Evolutionary conservation across 2,113 vertebrate species (phyloP), one percentile per base, ranked within the genome.

Genomic region (Phoxinus phoxinus): DNA sequence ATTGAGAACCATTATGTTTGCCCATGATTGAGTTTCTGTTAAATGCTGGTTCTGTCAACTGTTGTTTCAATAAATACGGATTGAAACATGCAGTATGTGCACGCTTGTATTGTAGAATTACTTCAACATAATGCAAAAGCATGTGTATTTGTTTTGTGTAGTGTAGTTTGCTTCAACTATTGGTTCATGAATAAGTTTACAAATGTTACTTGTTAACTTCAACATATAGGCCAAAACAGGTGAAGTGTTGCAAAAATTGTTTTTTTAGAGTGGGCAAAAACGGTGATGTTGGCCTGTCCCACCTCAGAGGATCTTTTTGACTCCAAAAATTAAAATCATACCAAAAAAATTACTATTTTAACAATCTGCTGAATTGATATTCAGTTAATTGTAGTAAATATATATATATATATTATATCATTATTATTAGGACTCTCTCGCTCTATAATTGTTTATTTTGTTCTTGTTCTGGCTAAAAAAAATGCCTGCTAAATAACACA

Each of bases 21-120:
- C 91, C 91, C 92, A 94, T 91, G 89, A 93, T 93, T 92, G 94
- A 94, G 92, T 94, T 94, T 93, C 93, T 94, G 93, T 94, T 92
- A 90, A 94, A 93, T 94, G 92, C 91, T 88, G 91, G 93, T 92
- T 94, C 93, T 94, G 90, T 94, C 90, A 93, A 89, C 91, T 90
- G 92, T 93, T 93, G 85, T 95, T 95, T 95, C 94, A 95, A 94
- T 95, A 95, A 95, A 89, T 13, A 37, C 44, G n/a, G 19, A 44
- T 19, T 86, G 58, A 81, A 86, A 86, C 83, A 80, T 25, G 7
- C n/a, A 41, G 19, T 23, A 32, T 71, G 41, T 61, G 8, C 15
- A 51, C 7, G 41, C 71, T 82, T 72, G n/a, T 63, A 15, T 58
- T 61, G 30, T 44, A 19, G 15, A 25, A 74, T 76, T 15, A 67